A percentile compares a stretch with the other conserved stretches of the same genome.
Conservation (phyloP, 2,113 vertebrate species). For the Hepsetus odoe region DNA sequence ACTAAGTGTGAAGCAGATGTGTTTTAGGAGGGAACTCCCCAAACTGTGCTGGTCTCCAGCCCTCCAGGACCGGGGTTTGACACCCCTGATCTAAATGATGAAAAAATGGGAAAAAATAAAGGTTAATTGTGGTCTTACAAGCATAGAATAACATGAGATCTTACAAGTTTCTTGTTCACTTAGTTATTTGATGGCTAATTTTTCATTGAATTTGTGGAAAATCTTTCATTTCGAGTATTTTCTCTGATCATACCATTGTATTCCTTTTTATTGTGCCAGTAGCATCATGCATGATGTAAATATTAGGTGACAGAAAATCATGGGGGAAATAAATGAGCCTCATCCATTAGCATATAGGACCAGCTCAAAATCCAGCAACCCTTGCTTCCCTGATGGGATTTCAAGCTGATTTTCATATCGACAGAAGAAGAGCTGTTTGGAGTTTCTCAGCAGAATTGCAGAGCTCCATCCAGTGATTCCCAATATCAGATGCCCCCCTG, state of each 20-base stretch:
- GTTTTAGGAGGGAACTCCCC: no score
- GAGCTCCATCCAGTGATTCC: constrained; percentile 7
- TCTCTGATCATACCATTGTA: not conserved
- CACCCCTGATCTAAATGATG: not conserved
- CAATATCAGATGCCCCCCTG: constrained; percentile 44
- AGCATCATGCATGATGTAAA: not conserved
- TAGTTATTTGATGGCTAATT: not conserved
- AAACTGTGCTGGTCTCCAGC: no score
- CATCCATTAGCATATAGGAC: not conserved
- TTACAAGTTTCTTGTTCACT: not conserved
- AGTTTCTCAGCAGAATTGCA: not conserved
- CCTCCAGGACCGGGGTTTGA: no score
- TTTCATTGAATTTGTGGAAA: no score
- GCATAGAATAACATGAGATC: not conserved
- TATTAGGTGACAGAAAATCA: not conserved
- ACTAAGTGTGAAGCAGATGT: no score
- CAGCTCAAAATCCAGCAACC: not conserved
- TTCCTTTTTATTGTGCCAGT: not conserved
- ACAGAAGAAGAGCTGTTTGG: constrained; percentile 3
- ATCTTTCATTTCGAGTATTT: not conserved
- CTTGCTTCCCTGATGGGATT: not conserved
- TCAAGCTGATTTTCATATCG: constrained; percentile 1
- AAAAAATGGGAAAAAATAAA: constrained; percentile 3
- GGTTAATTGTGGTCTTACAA: not conserved
- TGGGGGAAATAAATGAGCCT: not conserved